Conservation (phyloP, 1,140 invertebrate species). For the Drosophila varians region DNA sequence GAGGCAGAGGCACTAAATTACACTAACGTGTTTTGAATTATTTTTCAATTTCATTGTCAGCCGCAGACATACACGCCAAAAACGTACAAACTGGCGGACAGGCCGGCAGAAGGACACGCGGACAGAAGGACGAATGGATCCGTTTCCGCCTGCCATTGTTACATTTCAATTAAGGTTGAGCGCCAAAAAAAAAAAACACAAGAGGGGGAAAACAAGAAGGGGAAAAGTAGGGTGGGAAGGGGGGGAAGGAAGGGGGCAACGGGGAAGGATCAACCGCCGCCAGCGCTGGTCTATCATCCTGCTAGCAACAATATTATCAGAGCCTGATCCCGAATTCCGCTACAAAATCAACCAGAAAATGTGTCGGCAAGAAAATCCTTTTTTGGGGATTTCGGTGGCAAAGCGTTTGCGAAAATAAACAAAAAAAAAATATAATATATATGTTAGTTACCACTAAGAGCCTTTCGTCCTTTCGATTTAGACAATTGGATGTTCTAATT, state of each 20-base stretch:
- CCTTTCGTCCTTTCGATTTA: not conserved
- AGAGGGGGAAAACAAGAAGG: too few relatives aligned
- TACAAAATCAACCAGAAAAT: conserved; percentile 18
- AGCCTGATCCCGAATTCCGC: conserved; percentile 58
- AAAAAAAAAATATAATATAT: too few relatives aligned
- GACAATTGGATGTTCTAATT: conserved; percentile 82
- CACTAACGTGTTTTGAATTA: conserved; percentile 82
- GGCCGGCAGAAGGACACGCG: not conserved
- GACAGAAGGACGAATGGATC: conserved; percentile 16
- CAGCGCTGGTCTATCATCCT: conserved; percentile 72
- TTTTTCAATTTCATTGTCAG: conserved; percentile 82
- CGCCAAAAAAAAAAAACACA: not conserved
- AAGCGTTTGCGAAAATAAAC: not conserved
- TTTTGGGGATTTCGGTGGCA: not conserved
- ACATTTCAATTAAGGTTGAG: conserved; percentile 76
- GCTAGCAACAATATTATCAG: conserved; percentile 66
- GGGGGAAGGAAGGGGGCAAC: not conserved
- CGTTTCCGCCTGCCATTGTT: conserved; percentile 73
- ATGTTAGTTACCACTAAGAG: too few relatives aligned
- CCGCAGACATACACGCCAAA: conserved; percentile 42
- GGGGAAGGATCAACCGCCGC: conserved; percentile 19
- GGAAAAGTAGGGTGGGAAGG: too few relatives aligned
- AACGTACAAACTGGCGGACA: not conserved
- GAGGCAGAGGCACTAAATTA: conserved; percentile 75
- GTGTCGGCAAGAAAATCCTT: too few relatives aligned